phyloP scores from a whole-genome alignment of 2,113 vertebrate genomes.

The Urocynchramus pylzowi region DNA sequence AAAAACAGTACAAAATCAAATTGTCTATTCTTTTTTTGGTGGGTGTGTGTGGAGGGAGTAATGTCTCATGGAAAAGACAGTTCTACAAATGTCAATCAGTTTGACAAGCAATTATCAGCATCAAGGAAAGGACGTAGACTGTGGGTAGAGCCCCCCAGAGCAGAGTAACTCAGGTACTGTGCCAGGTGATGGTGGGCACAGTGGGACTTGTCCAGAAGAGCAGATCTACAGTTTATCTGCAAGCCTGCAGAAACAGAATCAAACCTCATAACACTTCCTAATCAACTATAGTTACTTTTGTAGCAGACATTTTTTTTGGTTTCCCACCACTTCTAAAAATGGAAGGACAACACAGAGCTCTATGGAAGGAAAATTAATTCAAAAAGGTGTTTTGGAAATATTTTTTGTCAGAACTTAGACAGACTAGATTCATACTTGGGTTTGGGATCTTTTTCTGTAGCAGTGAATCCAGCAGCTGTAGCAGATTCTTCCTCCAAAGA shows the following conservation, averaged over 20 bases:
- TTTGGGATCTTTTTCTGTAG: not conserved
- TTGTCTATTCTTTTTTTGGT: conserved; percentile 62
- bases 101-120: conserved; percentile 82
- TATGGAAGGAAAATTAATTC: not conserved
- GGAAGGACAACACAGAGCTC: not conserved
- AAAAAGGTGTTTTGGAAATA: not conserved
- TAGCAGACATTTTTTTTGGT: not conserved
- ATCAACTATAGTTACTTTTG: not conserved
- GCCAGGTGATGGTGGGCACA: not conserved
- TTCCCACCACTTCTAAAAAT: not conserved
- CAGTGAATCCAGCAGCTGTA: not conserved
- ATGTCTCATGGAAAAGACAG: conserved; percentile 73
- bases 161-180: not conserved
- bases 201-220: not conserved
- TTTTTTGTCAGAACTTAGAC: not conserved
- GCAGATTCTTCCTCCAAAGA: not conserved
- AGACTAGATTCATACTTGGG: not conserved
- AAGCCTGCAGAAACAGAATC: not conserved
- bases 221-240: not conserved
- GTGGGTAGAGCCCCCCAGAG: conserved; percentile 23
- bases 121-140: conserved; percentile 39
- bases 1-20: conserved; percentile 73
- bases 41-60: conserved; percentile 58
- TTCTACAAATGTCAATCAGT: conserved; percentile 79
- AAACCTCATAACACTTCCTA: not conserved